Evolutionary conservation across 1,140 invertebrate genomes (phyloP), one percentile per base, ranked within the genome.

Genomic region (Potamilus streckersoni): DNA sequence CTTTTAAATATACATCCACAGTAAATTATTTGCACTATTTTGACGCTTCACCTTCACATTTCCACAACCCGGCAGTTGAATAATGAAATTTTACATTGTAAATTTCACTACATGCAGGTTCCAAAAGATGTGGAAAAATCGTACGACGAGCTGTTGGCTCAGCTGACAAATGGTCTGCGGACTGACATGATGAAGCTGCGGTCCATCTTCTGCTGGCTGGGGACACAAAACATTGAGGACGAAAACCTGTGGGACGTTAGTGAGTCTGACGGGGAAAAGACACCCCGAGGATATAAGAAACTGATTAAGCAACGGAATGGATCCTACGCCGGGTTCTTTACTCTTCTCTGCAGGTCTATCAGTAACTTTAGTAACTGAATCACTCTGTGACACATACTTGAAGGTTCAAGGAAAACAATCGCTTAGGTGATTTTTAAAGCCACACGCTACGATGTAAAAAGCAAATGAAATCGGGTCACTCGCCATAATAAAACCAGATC

Each of bases 131-230:
- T 81, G 1, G 71, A 73, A 56, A 49, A 74, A n/a, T 71, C 69
- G 16, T 81, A 67, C 64, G 77, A 79, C 4, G 65, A 73, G 6
- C 71, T 81, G 14, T 49, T 81, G 31, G 12, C 16, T 2, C 74
- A 79, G 38, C 57, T 81, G 60, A 76, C 77, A 3, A 64, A 56
- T n/a, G 70, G 49, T 16, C 57, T 71, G 20, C 49, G 59, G 1
- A 79, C 73, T 11, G 80, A 81, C 74, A 62, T 81, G 68, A 71
- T 67, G 67, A 81, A 81, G 31, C 71, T 81, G 1, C 66, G 80
- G 2, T 73, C 80, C 1, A 72, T 79, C 17, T 81, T 81, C 55
- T 67, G 68, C 12, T 81, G 80, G 80, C 64, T 79, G 6, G 74
- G 77, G 11, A 56, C 67, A 11, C 80, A 81, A 61, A 60, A 69